A percentile compares a stretch with the other conserved stretches of the same genome.
Evolutionary conservation across 2,888 invertebrate genomes (phyloP).

Genomic region (Elgonia sp.): DNA sequence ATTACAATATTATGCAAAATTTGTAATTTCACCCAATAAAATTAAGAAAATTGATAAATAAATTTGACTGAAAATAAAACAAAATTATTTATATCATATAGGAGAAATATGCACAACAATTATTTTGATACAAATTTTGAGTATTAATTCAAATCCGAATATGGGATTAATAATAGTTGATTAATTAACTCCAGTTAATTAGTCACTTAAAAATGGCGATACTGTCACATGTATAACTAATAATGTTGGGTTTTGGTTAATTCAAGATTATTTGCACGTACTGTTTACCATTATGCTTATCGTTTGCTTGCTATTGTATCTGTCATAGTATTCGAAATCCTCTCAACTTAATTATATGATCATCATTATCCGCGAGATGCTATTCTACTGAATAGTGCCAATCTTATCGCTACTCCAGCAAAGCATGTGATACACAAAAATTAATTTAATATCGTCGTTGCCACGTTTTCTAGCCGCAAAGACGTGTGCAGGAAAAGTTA

Average conservation of each 20-base stretch:
- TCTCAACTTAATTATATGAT: slow-evolving; percentile 69
- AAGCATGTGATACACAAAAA: slow-evolving; percentile 7
- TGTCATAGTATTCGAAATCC: slow-evolving; percentile 60
- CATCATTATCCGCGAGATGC: slow-evolving; percentile 59
- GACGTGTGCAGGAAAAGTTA: slow-evolving; percentile 1
- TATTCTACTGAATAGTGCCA: slow-evolving; percentile 8
- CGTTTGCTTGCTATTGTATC: slow-evolving; percentile 61
- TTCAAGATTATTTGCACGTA: slow-evolving; percentile 69
- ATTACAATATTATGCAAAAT: no score
- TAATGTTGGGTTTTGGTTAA: slow-evolving; percentile 51
- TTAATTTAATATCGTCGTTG: slow-evolving; percentile 4
- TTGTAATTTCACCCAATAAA: no score
- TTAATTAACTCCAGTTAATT: no score
- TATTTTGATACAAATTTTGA: no score
- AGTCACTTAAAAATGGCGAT: slow-evolving; percentile 49
- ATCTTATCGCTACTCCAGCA: slow-evolving; percentile 41
- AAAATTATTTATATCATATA: no score
- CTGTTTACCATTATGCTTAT: slow-evolving; percentile 73
- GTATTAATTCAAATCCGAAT: no score
- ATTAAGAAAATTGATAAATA: no score
- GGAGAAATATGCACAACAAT: no score
- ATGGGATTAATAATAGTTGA: no score
- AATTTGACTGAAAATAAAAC: no score
- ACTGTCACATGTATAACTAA: slow-evolving; percentile 41
- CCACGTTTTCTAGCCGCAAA: not conserved